These are phyloP conservation scores for Poecilia velifera DNA, from an alignment of 2,797 vertebrate species.

Conservation along the genomic window DNA sequence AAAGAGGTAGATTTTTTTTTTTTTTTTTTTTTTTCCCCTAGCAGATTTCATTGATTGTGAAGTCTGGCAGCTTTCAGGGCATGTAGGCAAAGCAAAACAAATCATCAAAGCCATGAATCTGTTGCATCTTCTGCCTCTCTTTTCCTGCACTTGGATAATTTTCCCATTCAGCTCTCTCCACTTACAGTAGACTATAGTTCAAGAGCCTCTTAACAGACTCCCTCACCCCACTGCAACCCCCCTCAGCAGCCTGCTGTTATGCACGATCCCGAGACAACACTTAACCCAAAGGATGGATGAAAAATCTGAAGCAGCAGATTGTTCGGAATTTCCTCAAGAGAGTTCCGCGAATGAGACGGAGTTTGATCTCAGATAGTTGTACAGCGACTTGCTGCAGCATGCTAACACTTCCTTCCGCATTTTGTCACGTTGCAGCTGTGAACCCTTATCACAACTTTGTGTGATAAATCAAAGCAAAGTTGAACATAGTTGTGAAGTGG, in stretches of 20 bases:
- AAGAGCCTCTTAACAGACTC: conserved; percentile 76
- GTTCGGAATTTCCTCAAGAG: conserved; percentile 60
- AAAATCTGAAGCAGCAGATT: conserved; percentile 72
- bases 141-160: conserved; percentile 69
- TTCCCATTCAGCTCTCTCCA: conserved; percentile 74
- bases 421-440: neutral
- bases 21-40: conserved; percentile 40
- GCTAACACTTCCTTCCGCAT: neutral
- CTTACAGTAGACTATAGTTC: conserved; percentile 78
- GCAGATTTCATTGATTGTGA: conserved; percentile 59
- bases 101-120: conserved; percentile 65
- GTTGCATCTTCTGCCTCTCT: conserved; percentile 65
- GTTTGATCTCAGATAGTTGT: conserved; percentile 67
- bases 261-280: conserved; percentile 77
- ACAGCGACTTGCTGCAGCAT: conserved; percentile 19
- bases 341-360: conserved; percentile 58
- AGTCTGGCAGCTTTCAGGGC: conserved; percentile 55
- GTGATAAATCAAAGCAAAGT: neutral
- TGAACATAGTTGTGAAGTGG: neutral
- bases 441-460: neutral
- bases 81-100: conserved; percentile 69
- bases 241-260: conserved; percentile 67
- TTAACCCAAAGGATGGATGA: conserved; percentile 78
- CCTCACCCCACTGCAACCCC: conserved; percentile 62
- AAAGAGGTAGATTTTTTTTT: conserved; percentile 32